Evolutionary conservation across 2,113 vertebrate genomes (phyloP), one percentile per base, ranked within the genome.

Genomic region (Aspidoscelis tigris): DNA sequence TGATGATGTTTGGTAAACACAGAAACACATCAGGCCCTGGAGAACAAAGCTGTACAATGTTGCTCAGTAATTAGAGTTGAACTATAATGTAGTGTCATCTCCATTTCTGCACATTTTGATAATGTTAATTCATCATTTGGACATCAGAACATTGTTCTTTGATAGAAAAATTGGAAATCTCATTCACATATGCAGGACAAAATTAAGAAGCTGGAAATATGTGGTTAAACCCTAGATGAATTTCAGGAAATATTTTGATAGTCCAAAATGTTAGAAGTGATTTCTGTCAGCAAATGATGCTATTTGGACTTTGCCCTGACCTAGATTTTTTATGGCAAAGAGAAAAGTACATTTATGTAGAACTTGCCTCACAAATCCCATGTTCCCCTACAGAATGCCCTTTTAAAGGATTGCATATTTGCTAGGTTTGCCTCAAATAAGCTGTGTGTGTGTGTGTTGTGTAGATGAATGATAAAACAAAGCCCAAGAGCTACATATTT

Each of bases 21-120:
- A 9, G 71, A 85, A 75, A 69, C 78, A 44, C 33, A 76, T 68
- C 84, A 85, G 75, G 78, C 71, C 33, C 61, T n/a, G 69, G 78
- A 85, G 78, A 85, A 81, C 84, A 85, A 76, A 85, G 78, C 61
- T 75, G 44, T 69, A 76, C 61, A 85, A 69, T 44, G 50, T 21
- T 58, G 84, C 71, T 81, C 64, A 58, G 64, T 76, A 81, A 85
- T 81, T 80, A 81, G 72, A 85, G 71, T 69, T 85, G 78, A 85
- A 20, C 78, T 76, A 78, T 55, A 74, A 79, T 64, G 33, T 21
- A 70, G 47, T 81, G 50, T 81, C 84, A 76, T 85, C 78, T 75
- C 55, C 18, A 76, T 81, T 65, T 86, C 47, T 47, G 81, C 72
- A 64, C 61, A 78, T 78, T 78, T 78, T 71, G 68, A 69, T 71